Evolutionary conservation across 2,888 invertebrate species (phyloP).

Genomic region (Congeria kusceri): DNA sequence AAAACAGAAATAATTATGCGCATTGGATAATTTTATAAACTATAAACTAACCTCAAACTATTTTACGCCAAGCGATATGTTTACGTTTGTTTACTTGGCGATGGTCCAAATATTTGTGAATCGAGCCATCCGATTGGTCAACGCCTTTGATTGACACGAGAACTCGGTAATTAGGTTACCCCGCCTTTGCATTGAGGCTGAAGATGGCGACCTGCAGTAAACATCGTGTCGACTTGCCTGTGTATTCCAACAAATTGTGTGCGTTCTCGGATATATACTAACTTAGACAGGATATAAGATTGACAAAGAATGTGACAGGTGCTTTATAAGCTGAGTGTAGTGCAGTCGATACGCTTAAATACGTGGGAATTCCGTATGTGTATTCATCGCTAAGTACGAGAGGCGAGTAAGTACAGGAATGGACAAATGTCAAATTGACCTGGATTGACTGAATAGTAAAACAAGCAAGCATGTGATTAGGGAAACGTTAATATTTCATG

Average conservation of each 20-base stretch:
- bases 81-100: slow-evolving; percentile 67
- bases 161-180: slow-evolving; percentile 65
- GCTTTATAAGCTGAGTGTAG: slow-evolving; percentile 14
- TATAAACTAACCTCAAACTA: not conserved
- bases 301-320: slow-evolving; percentile 48
- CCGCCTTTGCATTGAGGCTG: slow-evolving; percentile 64
- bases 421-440: slow-evolving; percentile 46
- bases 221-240: slow-evolving; percentile 39
- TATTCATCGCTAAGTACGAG: slow-evolving; percentile 50
- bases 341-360: slow-evolving; percentile 36
- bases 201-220: slow-evolving; percentile 67
- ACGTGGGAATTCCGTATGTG: slow-evolving; percentile 34
- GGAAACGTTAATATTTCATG: not conserved
- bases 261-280: slow-evolving; percentile 7
- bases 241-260: slow-evolving; percentile 14
- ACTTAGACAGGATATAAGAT: slow-evolving; percentile 21
- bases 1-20: no score
- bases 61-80: slow-evolving; percentile 28
- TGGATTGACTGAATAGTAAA: slow-evolving; percentile 10
- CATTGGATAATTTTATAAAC: not conserved
- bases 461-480: slow-evolving; percentile 49
- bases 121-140: slow-evolving; percentile 66
- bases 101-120: slow-evolving; percentile 51
- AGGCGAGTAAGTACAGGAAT: slow-evolving; percentile 26
- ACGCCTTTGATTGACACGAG: slow-evolving; percentile 63